Conservation (phyloP, 2,113 vertebrate species). For the Aegithalos caudatus region DNA sequence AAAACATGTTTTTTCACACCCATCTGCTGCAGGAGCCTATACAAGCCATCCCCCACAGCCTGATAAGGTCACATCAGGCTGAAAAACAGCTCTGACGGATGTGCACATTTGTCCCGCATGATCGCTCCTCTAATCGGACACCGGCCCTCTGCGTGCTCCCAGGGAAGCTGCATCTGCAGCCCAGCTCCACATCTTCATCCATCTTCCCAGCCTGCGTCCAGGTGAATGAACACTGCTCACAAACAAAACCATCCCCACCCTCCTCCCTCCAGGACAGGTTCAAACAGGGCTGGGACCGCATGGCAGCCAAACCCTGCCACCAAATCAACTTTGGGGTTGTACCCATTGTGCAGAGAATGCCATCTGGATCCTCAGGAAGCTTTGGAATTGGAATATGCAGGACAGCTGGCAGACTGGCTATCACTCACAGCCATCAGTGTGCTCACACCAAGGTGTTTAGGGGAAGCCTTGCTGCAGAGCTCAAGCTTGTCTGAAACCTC, state of each 20-base stretch:
- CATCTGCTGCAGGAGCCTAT: neutral
- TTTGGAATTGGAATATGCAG: neutral
- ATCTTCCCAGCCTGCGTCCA: neutral
- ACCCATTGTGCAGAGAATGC: neutral
- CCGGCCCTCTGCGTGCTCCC: neutral
- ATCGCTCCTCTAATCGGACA: neutral
- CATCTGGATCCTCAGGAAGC: neutral
- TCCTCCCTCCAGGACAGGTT: conserved; percentile 23
- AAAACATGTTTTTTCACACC: neutral
- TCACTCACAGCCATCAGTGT: neutral
- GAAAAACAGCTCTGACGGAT: neutral
- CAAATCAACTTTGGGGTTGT: neutral
- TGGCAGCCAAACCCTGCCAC: neutral
- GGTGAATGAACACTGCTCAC: neutral
- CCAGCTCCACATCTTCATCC: neutral
- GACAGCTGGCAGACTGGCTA: neutral
- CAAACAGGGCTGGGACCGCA: neutral
- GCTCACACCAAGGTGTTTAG: neutral
- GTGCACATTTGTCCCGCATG: neutral
- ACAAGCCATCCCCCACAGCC: neutral
- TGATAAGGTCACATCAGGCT: neutral
- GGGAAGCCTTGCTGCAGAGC: neutral
- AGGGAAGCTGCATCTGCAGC: neutral
- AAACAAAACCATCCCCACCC: neutral
- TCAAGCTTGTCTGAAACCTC: conserved; percentile 12